phyloP scores from a whole-genome alignment of 2,888 invertebrate genomes.

The Mycogona germanica region DNA sequence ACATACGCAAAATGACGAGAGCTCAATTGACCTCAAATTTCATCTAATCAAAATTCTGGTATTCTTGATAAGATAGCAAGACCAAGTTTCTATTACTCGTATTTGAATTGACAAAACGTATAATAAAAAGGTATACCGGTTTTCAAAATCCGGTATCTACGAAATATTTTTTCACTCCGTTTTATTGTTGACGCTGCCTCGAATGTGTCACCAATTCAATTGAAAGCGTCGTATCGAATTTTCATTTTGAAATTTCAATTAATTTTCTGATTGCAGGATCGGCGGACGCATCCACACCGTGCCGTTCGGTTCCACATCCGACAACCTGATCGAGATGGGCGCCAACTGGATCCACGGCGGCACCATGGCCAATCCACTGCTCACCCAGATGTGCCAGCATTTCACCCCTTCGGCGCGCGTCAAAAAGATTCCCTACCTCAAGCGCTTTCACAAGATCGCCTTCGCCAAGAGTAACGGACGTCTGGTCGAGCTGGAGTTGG shows the following conservation, averaged over 20 bases:
- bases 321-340: constrained; percentile 17
- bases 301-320: constrained; percentile 7
- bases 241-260: not conserved
- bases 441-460: constrained; percentile 3
- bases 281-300: constrained; percentile 18
- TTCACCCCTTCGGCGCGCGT: not conserved
- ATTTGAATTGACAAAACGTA: too few species aligned
- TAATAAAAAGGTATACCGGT: too few species aligned
- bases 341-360: constrained; percentile 22
- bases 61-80: too few species aligned
- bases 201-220: too few species aligned
- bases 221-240: not conserved
- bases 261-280: constrained; percentile 16
- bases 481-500: constrained; percentile 11
- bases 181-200: too few species aligned
- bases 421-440: not conserved
- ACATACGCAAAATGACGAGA: too few species aligned
- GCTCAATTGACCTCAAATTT: too few species aligned
- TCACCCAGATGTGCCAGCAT: constrained; percentile 2
- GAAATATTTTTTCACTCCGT: too few species aligned
- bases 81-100: too few species aligned
- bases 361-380: constrained; percentile 13
- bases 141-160: too few species aligned
- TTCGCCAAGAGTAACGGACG: constrained; percentile 11
- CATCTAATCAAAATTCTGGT: too few species aligned